phyloP scores from a whole-genome alignment of 2,888 invertebrate genomes.

The Hirudinaria manillensis region DNA sequence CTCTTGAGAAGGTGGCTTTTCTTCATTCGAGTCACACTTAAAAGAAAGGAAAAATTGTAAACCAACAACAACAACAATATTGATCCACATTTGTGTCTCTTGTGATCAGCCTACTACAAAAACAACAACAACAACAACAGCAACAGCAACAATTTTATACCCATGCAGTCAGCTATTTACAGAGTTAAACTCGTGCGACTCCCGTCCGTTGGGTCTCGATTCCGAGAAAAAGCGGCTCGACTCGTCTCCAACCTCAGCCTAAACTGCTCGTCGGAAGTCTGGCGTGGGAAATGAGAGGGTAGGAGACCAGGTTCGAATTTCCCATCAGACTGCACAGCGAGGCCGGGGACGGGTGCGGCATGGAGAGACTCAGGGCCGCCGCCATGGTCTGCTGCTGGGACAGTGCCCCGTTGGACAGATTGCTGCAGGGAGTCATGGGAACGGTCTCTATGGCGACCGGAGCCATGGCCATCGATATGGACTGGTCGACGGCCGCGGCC shows the following conservation, averaged over 20 bases:
- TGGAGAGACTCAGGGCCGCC: slow-evolving; percentile 26
- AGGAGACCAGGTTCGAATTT: slow-evolving; percentile 38
- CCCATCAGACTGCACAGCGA: neutral
- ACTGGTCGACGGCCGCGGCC: slow-evolving; percentile 22
- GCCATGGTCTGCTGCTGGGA: slow-evolving; percentile 26
- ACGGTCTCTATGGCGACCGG: slow-evolving; percentile 27
- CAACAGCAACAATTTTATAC: too few species aligned
- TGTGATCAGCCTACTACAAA: too few species aligned
- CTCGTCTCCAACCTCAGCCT: slow-evolving; percentile 32
- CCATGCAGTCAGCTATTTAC: too few species aligned
- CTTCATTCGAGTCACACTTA: too few species aligned
- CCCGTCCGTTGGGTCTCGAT: too few species aligned
- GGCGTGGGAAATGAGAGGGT: slow-evolving; percentile 41
- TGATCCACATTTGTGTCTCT: too few species aligned
- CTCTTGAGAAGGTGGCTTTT: too few species aligned
- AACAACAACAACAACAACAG: too few species aligned
- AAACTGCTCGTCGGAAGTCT: slow-evolving; percentile 36
- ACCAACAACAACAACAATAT: too few species aligned
- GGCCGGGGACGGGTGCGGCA: slow-evolving; percentile 20
- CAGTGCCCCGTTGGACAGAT: slow-evolving; percentile 28
- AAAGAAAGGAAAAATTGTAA: too few species aligned
- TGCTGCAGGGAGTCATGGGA: slow-evolving; percentile 25
- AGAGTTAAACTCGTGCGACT: too few species aligned
- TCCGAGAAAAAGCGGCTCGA: too few species aligned
- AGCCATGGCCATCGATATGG: slow-evolving; percentile 30